Base-by-base conservation (phyloP, 1,140 invertebrate genomes). In the Pemphigus obesinymphae region DNA sequence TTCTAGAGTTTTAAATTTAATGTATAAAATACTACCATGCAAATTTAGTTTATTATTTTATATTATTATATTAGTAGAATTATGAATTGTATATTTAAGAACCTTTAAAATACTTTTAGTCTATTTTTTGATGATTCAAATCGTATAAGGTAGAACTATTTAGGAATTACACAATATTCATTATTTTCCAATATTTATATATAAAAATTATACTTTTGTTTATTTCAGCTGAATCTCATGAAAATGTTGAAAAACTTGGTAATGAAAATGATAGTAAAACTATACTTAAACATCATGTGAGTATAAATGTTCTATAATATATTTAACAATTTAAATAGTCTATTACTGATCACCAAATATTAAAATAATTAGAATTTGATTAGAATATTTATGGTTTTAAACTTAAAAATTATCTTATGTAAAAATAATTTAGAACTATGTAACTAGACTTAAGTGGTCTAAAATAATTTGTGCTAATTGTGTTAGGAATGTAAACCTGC, bases 241-340 rank as follows among this genome's bases (percentile, higher is more conserved):
- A 61, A 20, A 80, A 80, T 80, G 43, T 26, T 40, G 75, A 80
- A 43, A 80, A 80, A 80, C 34, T 40, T 31, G 37, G 75, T 58
- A 80, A 80, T 63, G 53, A 31, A 53, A 75, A 78, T 58, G 34
- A 40, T 40, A 58, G 13, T 55, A 80, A 80, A 80, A 80, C 15
- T 61, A 37, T 80, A 40, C 75, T 80, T 23, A 23, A 80, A 61
- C 50, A 80, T 58, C 75, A 61, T 80, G 75, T 80, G 61, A 80
- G 75, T 80, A 58, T 43, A 7, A 66, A 37, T 17, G 20, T 10
- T 10, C 2, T 66, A n/a, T 37, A 31, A 31, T 31, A 17, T 61
- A 15, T 31, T 31, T 53, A n/a, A 20, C 4, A 17, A 61, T 31
- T 45, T 45, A 13, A 11, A 17, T 61, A 31, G 13, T 6, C 43